A percentile compares a stretch with the other conserved stretches of the same genome.
phyloP scores from a whole-genome alignment of 1,140 invertebrate species.

The Medauroidea extradentata region DNA sequence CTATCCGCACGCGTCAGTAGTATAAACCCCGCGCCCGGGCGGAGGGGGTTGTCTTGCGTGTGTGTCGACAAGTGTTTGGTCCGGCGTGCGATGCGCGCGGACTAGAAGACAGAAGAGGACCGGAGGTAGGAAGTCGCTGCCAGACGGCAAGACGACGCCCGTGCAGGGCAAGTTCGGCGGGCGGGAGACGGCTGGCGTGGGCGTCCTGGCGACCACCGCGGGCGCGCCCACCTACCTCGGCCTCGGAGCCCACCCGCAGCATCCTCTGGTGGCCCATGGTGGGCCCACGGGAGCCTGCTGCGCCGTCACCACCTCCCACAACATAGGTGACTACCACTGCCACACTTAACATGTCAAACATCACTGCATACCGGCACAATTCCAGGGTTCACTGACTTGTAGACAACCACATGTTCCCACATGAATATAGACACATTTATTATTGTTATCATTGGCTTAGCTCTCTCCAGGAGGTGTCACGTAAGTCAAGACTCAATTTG shows the following conservation, averaged over 20 bases:
- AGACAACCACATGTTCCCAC: too few species aligned
- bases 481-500: too few species aligned
- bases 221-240: conserved; percentile 24
- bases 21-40: background rate
- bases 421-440: too few species aligned
- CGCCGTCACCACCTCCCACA: conserved; percentile 13
- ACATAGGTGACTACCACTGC: conserved; percentile 6
- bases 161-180: background rate
- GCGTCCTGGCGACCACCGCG: conserved; percentile 18
- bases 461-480: too few species aligned
- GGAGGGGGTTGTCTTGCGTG: background rate
- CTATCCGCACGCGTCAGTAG: too few species aligned
- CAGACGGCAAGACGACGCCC: conserved; percentile 1
- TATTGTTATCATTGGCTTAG: too few species aligned
- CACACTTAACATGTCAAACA: too few species aligned
- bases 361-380: too few species aligned
- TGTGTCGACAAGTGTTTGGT: background rate
- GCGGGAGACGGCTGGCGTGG: background rate
- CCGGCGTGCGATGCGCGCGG: background rate
- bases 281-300: conserved; percentile 1
- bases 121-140: too few species aligned
- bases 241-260: conserved; percentile 9
- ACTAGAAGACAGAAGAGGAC: background rate
- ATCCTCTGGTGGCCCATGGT: conserved; percentile 9
- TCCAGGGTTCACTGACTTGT: too few species aligned